Evolutionary conservation across 2,888 invertebrate species (phyloP), one percentile per base, ranked within the genome.

Genomic region (Agrotis puta): DNA sequence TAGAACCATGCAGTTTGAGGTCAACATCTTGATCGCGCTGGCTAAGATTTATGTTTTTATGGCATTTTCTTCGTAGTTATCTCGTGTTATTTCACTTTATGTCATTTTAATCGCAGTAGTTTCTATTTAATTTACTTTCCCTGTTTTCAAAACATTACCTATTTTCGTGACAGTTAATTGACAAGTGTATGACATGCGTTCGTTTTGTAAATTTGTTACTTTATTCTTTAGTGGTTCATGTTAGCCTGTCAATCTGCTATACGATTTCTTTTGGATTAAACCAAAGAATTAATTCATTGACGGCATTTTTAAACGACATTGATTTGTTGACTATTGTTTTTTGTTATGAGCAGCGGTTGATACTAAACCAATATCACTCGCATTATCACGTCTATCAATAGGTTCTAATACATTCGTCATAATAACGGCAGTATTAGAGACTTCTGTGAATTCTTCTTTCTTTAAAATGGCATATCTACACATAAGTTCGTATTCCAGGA

Each of bases 401-500:
- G 47, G n/a, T 11, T 14, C 18, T n/a, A 51, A 59, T 16, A 59
- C 22, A 68, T 69, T 47, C 20, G 4, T 22, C 33, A 53, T 47
- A 14, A 39, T 16, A 54, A 72, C 14, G 22, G 64, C 54, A 5
- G 77, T 70, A 16, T 79, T 73, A 16, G 88, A 87, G 5, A 82
- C 73, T 63, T 86, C 77, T 4, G 82, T 81, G 0, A 51, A 64
- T 54, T 84, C 82, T 9, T 91, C 90, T 82, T 72, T 89, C 0
- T 83, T 86, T 54, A 94, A 77, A 75, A 94, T 89, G 0, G 94
- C 89, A 81, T 93, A 85, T 73, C 94, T 84, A 70, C 94, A 94
- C 94, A 93, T 94, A 0, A 93, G 57, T 74, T 95, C 94, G 77
- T 92, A 94, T 68, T 95, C 95, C 2, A 95, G 70, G 50, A 94